These are phyloP conservation scores for Calameuta idolon DNA, from an alignment of 2,888 invertebrate genomes.

Conservation along the genomic window DNA sequence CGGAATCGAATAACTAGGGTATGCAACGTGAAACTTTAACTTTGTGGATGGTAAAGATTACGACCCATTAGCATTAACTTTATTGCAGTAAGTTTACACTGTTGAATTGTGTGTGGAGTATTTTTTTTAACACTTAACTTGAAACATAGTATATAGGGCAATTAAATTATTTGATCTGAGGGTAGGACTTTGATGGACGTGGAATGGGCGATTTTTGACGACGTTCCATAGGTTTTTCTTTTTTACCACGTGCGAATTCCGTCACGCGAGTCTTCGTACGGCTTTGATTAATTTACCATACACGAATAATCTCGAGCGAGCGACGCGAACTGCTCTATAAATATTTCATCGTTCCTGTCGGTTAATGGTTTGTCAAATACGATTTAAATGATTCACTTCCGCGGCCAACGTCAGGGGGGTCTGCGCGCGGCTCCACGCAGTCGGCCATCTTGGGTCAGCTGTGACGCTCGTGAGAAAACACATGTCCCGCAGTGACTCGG, in stretches of 20 bases:
- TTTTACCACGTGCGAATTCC: background rate
- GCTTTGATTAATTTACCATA: background rate
- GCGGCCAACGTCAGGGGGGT: constrained; percentile 33
- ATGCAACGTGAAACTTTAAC: background rate
- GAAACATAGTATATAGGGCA: background rate
- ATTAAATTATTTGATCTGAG: background rate
- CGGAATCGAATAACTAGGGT: too few relatives aligned
- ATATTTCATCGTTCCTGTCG: constrained; percentile 8
- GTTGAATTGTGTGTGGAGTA: background rate
- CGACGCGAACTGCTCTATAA: background rate
- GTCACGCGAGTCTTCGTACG: background rate
- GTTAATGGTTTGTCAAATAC: constrained; percentile 29
- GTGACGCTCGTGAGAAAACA: constrained; percentile 1
- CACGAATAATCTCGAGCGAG: background rate
- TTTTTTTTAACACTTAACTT: background rate
- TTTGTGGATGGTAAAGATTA: background rate
- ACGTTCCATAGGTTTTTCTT: too few relatives aligned
- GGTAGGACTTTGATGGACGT: too few relatives aligned
- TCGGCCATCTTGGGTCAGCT: background rate
- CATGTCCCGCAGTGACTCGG: background rate
- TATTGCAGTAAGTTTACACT: background rate
- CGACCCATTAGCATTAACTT: background rate
- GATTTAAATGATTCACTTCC: constrained; percentile 49
- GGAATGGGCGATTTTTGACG: too few relatives aligned
- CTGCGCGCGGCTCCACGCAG: background rate